Percentiles rank a stretch among this genome's conserved stretches.
These are phyloP conservation scores for Cosmia pyralina DNA, from an alignment of 2,888 invertebrate genomes.

Conservation along the genomic window DNA sequence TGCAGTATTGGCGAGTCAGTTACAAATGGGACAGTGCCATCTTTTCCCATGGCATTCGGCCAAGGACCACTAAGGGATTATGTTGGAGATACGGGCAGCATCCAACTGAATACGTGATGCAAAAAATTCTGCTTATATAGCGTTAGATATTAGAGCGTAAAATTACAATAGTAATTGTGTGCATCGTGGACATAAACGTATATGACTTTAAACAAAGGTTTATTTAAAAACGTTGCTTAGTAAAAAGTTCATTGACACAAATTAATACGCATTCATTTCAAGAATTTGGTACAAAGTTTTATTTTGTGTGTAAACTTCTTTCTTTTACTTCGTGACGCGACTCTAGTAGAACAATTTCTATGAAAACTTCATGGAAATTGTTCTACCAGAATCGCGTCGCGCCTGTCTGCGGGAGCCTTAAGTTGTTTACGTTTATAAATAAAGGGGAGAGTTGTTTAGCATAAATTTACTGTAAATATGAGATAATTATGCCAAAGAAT, in stretches of 20 bases:
- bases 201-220: background rate
- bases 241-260: no score
- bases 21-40: constrained; percentile 45
- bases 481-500: background rate
- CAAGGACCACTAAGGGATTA: constrained; percentile 51
- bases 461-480: background rate
- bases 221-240: no score
- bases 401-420: no score
- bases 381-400: no score
- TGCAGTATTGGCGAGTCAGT: constrained; percentile 34
- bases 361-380: no score
- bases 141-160: background rate
- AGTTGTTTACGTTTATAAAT: background rate
- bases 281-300: no score
- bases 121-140: constrained; percentile 9
- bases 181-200: background rate
- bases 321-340: no score
- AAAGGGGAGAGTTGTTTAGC: background rate
- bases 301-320: no score
- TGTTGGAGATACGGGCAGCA: constrained; percentile 26
- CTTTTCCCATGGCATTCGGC: constrained; percentile 46
- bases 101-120: constrained; percentile 42
- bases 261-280: no score
- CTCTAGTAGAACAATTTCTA: no score
- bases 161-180: background rate